Base-by-base conservation (phyloP, 2,888 invertebrate genomes). In the Lutraria lutraria region DNA sequence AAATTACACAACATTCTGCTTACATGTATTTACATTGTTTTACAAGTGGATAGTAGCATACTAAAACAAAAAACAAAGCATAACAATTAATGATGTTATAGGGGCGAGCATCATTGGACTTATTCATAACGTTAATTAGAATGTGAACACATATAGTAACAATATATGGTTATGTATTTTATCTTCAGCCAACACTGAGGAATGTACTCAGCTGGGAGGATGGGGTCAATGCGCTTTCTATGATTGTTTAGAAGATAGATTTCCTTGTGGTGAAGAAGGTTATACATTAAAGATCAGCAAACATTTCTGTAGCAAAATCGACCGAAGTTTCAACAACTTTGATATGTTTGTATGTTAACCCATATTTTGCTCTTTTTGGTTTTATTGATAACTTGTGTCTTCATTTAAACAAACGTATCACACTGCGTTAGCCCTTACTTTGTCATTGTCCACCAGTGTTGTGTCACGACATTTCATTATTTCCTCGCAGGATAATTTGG, bases 191-290 rank as follows among this genome's bases (percentile, higher is more conserved):
- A 34, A 52, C 3, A 85, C 87, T 0, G 76, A 29, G 3, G 81
- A 85, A 31, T 89, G 89, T 56, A 31, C 80, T 19, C 84, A 60
- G 54, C 72, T 76, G 10, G 90, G 68, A 3, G 63, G 72, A 15
- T 87, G 72, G 85, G 94, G 93, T 8, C 88, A 87, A 53, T 94
- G 93, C 81, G 91, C 85, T 31, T 94, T 95, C 88, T 94, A 94
- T 79, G 88, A 92, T 56, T 95, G 95, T 88, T 87, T 95, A 43
- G 93, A 95, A 85, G 83, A 87, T 0, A 90, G 94, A 0, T 92
- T 95, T 63, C 92, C 93, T 3, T 95, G 94, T 85, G 91, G 92
- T 10, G 79, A 87, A 8, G 82, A 91, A 0, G 93, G 92, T 21
- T 95, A 94, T 89, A 94, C 90, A 43, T 34, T 86, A 53, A 92